Evolutionary conservation across 2,113 vertebrate species (phyloP).

Genomic region (Tachycineta bicolor): DNA sequence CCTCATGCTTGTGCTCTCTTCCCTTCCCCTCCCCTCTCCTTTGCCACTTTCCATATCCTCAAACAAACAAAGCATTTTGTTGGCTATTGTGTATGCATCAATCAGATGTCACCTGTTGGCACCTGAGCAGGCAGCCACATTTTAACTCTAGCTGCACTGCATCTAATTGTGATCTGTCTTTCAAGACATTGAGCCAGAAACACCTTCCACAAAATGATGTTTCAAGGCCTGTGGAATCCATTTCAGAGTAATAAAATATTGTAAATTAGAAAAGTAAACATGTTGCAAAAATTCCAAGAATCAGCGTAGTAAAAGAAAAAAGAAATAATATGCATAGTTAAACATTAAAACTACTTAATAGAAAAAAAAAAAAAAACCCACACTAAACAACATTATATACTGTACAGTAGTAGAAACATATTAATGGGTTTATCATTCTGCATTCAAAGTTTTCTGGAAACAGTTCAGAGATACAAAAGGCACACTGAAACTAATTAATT

Average conservation of each 20-base stretch:
- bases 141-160: not conserved
- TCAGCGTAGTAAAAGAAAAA: not conserved
- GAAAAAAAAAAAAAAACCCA: too few relatives aligned
- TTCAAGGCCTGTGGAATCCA: not conserved
- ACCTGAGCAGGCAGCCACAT: not conserved
- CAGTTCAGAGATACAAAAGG: not conserved
- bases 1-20: not conserved
- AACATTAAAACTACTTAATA: constrained; percentile 16
- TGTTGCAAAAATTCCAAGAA: not conserved
- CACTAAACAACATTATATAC: not conserved
- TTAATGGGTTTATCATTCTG: constrained; percentile 18
- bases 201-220: not conserved
- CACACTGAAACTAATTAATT: not conserved
- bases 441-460: constrained; percentile 27
- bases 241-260: not conserved
- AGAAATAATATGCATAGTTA: not conserved
- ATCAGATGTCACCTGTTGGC: not conserved
- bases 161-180: not conserved
- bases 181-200: not conserved
- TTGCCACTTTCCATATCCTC: not conserved
- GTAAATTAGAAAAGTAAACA: not conserved
- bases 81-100: not conserved
- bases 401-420: not conserved
- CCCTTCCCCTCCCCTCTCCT: too few relatives aligned
- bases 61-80: constrained; percentile 10